phyloP scores from a whole-genome alignment of 2,888 invertebrate genomes.

The Hirtodrosophila alboralis region DNA sequence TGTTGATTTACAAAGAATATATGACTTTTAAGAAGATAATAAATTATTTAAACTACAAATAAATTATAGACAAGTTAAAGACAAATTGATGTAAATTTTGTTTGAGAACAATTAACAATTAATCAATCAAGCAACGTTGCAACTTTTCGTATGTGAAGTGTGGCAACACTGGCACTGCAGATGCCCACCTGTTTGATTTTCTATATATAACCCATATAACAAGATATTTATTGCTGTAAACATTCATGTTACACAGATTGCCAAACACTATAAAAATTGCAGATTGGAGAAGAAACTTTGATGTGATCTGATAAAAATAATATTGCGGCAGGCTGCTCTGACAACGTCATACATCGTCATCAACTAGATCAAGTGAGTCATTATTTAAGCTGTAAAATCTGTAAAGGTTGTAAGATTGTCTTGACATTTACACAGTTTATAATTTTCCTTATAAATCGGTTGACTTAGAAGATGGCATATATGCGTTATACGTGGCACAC shows the following conservation, averaged over 20 bases:
- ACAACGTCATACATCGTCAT: slow-evolving; percentile 27
- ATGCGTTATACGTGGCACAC: slow-evolving; percentile 46
- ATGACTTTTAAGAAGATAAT: no score
- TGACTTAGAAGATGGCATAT: slow-evolving; percentile 44
- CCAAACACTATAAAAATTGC: slow-evolving; percentile 20
- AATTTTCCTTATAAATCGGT: slow-evolving; percentile 15
- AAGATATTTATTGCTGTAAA: slow-evolving; percentile 5
- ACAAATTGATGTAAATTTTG: no score
- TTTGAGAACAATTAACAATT: no score
- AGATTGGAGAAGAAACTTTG: slow-evolving; percentile 6
- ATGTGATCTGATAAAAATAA: slow-evolving; percentile 20
- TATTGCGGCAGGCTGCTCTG: slow-evolving; percentile 43
- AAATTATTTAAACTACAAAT: neutral
- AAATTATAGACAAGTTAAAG: no score
- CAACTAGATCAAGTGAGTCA: slow-evolving; percentile 37
- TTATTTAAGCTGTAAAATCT: slow-evolving; percentile 8
- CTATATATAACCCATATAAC: slow-evolving; percentile 9
- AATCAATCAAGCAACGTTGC: slow-evolving; percentile 5
- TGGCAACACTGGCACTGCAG: slow-evolving; percentile 5
- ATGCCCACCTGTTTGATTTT: neutral
- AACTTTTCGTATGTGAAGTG: neutral
- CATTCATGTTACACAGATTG: slow-evolving; percentile 7
- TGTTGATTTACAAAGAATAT: no score
- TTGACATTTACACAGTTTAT: slow-evolving; percentile 36
- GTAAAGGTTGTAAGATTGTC: slow-evolving; percentile 13